phyloP scores from a whole-genome alignment of 2,888 invertebrate species.

The Zaprionus obscuricornis region DNA sequence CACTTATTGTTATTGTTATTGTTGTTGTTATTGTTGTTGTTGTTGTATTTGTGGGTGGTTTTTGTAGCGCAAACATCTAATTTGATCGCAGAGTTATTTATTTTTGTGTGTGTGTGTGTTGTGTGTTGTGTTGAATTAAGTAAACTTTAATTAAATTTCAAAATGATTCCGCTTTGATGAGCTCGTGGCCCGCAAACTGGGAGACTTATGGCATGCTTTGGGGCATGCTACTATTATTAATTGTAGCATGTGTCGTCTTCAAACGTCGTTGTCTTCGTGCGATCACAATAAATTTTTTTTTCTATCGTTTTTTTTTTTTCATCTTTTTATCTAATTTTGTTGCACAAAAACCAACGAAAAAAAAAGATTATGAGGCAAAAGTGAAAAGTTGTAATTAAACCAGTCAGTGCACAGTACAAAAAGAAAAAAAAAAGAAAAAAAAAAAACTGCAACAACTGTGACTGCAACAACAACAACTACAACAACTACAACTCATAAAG shows the following conservation, averaged over 20 bases:
- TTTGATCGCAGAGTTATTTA: constrained; percentile 50
- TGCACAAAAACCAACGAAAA: constrained; percentile 41
- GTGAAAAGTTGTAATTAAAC: constrained; percentile 82
- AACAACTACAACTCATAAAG: constrained; percentile 55
- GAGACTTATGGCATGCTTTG: constrained; percentile 18
- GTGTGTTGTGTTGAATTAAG: constrained; percentile 43
- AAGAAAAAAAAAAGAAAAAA: constrained; percentile 13
- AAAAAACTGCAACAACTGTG: constrained; percentile 39
- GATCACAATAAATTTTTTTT: constrained; percentile 66
- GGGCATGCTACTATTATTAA: constrained; percentile 44
- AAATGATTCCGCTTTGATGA: constrained; percentile 69
- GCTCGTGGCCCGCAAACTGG: constrained; percentile 31
- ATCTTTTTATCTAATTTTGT: constrained; percentile 19
- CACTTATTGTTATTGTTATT: not conserved
- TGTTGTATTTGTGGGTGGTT: constrained; percentile 30
- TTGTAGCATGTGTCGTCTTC: constrained; percentile 67
- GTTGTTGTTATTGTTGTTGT: constrained; percentile 7
- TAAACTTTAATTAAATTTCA: constrained; percentile 70
- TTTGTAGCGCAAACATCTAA: constrained; percentile 47
- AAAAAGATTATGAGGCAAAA: constrained; percentile 76
- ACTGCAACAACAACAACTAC: constrained; percentile 43
- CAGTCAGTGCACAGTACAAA: constrained; percentile 69
- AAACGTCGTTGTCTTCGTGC: constrained; percentile 58
- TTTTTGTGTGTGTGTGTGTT: constrained; percentile 6
- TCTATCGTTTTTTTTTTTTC: constrained; percentile 11